Conservation (phyloP, 2,797 vertebrate species). For the Manis crassicaudata region DNA sequence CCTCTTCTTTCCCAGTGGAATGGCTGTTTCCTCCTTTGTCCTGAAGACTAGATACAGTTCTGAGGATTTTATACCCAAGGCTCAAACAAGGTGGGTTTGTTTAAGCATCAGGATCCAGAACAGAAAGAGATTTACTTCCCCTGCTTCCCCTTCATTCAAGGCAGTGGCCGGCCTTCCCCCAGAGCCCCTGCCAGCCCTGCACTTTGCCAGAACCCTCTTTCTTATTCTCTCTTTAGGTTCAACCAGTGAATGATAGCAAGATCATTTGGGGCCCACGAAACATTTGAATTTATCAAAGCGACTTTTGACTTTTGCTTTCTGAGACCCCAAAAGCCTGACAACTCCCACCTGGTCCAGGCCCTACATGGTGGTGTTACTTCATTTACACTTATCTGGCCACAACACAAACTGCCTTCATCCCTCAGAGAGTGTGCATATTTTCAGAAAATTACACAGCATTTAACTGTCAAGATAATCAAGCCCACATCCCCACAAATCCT, state of each 20-base stretch:
- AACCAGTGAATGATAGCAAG: not conserved
- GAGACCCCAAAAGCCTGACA: not conserved
- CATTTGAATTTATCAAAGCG: not conserved
- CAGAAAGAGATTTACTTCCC: not conserved
- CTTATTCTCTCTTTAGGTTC: not conserved
- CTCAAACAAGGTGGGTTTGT: not conserved
- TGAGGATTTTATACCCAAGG: not conserved
- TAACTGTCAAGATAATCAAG: constrained; percentile 60
- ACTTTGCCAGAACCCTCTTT: not conserved
- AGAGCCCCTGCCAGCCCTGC: fast-evolving
- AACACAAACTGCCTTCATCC: not conserved
- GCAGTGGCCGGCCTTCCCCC: fast-evolving
- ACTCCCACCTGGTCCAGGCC: too few species aligned
- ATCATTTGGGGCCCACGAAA: not conserved
- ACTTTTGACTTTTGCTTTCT: not conserved
- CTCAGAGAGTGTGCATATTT: not conserved
- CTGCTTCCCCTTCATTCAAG: too few species aligned
- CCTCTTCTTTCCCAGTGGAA: not conserved
- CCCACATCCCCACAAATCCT: constrained; percentile 25
- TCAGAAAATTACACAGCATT: constrained; percentile 56
- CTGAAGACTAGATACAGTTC: not conserved
- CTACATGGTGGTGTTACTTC: not conserved
- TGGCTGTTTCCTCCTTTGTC: not conserved
- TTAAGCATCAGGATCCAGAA: not conserved
- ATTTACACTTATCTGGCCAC: not conserved